Base-by-base conservation (phyloP, 1,140 invertebrate species). In the Vanessa atalanta region DNA sequence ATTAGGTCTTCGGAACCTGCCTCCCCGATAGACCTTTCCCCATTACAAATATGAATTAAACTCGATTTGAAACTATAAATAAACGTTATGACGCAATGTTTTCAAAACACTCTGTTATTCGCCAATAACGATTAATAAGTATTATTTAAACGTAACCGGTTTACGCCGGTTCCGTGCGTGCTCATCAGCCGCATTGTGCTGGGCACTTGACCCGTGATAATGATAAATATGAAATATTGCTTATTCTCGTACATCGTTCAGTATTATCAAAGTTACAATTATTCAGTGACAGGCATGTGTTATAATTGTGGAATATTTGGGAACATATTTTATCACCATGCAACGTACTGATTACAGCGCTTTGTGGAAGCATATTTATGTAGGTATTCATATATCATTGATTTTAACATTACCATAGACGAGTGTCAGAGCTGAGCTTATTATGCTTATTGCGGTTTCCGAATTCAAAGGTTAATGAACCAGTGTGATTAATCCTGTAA, bases 161-260 rank as follows among this genome's bases (percentile, higher is more conserved):
- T 77, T 1, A n/a, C 70, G 65, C 55, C 75, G 63, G 79, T 73
- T 80, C 15, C 50, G 51, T 70, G 77, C 73, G 79, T 77, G 77
- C 73, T 77, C 67, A 37, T 69, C 69, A 65, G 66, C 37, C n/a
- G 64, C 47, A 72, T 71, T 73, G 72, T 75, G 70, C 61, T 70
- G 64, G 60, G 61, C 69, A 68, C 50, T 82, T 82, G 80, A 80
- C 78, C 80, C 65, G 57, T 64, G 78, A 79, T 79, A 80, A 68
- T 64, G 78, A 79, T 79, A 80, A 68, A 70, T 16, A 78, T 78
- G 72, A 79, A 76, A 77, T 80, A 80, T 70, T 79, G 72, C 77
- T 75, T 78, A 64, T 73, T 78, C 57, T 65, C 23, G 6, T 63
- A 50, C 67, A 65, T 72, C 70, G 43, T 20, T 47, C 5, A 63